phyloP scores from a whole-genome alignment of 1,140 invertebrate species.

The Charaxes varanes region DNA sequence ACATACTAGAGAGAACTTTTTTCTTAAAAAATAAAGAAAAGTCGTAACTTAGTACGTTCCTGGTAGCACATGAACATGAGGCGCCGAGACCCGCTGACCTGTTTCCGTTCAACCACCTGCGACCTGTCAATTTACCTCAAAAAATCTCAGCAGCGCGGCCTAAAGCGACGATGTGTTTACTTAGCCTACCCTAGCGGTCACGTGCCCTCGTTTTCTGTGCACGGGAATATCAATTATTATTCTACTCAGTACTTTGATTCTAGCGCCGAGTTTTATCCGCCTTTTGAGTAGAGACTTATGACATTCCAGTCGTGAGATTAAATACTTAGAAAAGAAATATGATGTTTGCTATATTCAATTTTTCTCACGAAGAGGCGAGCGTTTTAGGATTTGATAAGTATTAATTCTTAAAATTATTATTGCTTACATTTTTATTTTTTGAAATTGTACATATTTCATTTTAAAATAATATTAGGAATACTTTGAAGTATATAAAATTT shows the following conservation, averaged over 20 bases:
- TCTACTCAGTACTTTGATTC: constrained; percentile 45
- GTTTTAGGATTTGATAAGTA: too few relatives aligned
- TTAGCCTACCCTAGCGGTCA: constrained; percentile 47
- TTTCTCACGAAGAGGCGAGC: too few relatives aligned
- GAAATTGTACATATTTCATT: too few relatives aligned
- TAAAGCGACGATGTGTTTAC: constrained; percentile 64
- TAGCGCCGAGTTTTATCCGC: constrained; percentile 43
- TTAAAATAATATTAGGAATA: too few relatives aligned
- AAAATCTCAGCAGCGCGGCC: constrained; percentile 51
- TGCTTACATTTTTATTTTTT: too few relatives aligned
- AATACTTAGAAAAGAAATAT: constrained; percentile 44
- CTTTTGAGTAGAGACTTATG: constrained; percentile 20
- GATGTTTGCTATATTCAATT: constrained; percentile 55
- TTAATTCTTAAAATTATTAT: too few relatives aligned
- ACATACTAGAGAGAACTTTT: too few relatives aligned
- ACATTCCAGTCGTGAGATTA: constrained; percentile 20
- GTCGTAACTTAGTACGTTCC: too few relatives aligned
- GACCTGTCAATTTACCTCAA: constrained; percentile 67
- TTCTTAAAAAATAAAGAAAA: too few relatives aligned
- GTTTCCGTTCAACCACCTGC: constrained; percentile 54
- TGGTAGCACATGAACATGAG: constrained; percentile 63
- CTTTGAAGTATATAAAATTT: too few relatives aligned
- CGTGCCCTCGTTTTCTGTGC: constrained; percentile 47
- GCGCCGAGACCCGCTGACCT: constrained; percentile 60
- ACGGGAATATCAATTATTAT: constrained; percentile 40